Conservation (phyloP, 2,797 vertebrate genomes). For the Podarcis lilfordi region DNA sequence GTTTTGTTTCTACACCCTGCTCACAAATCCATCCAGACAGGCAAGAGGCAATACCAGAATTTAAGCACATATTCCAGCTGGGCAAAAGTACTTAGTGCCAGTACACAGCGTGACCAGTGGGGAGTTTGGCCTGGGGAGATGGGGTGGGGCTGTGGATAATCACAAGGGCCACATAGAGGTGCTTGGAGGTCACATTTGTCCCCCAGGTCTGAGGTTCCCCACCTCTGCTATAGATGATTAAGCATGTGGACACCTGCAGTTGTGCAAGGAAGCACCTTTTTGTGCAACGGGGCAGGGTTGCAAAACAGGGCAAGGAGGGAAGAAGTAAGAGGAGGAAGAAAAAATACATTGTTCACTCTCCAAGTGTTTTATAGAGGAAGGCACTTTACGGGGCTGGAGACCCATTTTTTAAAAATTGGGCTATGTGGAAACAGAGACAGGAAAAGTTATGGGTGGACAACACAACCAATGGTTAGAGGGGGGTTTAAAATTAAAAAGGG, state of each 20-base stretch:
- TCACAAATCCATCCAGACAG: no score
- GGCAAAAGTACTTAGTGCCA: no score
- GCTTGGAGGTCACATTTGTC: no score
- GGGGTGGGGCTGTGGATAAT: no score
- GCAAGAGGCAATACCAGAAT: no score
- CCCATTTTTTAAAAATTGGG: not conserved
- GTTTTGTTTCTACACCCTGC: no score
- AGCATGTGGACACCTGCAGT: accelerated
- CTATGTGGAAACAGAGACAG: conserved; percentile 23
- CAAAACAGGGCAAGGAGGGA: conserved; percentile 1
- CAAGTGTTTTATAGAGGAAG: conserved; percentile 37
- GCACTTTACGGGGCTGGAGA: not conserved
- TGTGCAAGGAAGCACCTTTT: not conserved
- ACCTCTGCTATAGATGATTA: not conserved
- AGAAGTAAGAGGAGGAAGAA: not conserved
- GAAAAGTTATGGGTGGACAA: not conserved
- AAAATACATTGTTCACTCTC: not conserved
- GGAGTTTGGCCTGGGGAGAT: no score
- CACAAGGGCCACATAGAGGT: no score
- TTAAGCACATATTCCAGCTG: no score
- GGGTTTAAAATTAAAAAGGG: no score
- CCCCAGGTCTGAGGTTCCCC: no score
- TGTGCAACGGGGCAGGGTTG: not conserved
- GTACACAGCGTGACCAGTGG: no score
- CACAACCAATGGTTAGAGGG: not conserved